phyloP scores from a whole-genome alignment of 2,888 invertebrate species.

The Drosophila picticornis region DNA sequence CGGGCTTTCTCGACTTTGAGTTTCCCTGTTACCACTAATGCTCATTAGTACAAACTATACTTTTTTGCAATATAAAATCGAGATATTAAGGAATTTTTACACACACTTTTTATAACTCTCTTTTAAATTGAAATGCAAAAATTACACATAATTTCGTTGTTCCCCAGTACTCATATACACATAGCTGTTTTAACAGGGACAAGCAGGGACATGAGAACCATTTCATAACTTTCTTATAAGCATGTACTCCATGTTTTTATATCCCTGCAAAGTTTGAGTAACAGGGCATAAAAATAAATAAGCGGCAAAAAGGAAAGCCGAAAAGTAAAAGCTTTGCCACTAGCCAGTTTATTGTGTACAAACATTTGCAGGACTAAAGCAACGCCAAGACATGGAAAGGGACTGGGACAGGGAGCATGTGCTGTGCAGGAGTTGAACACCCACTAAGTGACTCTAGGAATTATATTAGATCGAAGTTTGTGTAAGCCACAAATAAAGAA shows the following conservation, averaged over 20 bases:
- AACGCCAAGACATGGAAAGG: background rate
- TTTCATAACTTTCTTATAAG: slow-evolving; percentile 1
- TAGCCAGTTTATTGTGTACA: slow-evolving; percentile 74
- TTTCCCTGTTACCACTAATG: slow-evolving; percentile 24
- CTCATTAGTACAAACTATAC: background rate
- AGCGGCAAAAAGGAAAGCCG: slow-evolving; percentile 67
- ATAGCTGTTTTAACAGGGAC: background rate
- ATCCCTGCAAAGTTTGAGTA: slow-evolving; percentile 12
- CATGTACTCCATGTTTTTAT: slow-evolving; percentile 15
- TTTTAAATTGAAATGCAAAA: background rate
- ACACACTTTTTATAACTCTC: background rate
- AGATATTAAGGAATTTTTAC: no score
- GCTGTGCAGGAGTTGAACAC: slow-evolving; percentile 4
- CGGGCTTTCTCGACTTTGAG: slow-evolving; percentile 7
- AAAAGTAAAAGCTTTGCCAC: slow-evolving; percentile 75
- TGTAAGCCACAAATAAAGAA: slow-evolving; percentile 51
- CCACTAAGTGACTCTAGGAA: slow-evolving; percentile 59
- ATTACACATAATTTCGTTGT: background rate
- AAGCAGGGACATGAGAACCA: background rate
- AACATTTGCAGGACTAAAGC: slow-evolving; percentile 62
- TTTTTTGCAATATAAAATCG: background rate
- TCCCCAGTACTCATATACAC: background rate
- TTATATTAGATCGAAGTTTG: slow-evolving; percentile 71
- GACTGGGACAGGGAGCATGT: background rate
- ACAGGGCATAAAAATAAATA: slow-evolving; percentile 67